Conservation (phyloP, 1,140 invertebrate genomes). For the Gonatopus flavifemur region DNA sequence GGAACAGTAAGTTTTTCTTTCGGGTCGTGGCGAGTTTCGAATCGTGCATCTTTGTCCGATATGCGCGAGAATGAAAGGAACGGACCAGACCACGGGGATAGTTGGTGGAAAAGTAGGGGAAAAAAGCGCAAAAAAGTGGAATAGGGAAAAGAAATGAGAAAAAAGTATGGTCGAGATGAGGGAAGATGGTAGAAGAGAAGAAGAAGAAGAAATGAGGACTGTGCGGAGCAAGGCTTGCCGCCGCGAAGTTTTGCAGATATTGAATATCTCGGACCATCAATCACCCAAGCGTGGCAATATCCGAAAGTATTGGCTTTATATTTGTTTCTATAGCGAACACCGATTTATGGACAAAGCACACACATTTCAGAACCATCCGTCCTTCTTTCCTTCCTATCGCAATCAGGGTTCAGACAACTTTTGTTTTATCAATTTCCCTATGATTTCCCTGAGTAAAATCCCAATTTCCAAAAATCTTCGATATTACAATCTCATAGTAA, state of each 20-base stretch:
- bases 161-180: neutral
- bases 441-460: too few species aligned
- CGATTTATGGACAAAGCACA: conserved; percentile 47
- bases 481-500: too few species aligned
- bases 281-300: conserved; percentile 47
- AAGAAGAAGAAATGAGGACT: conserved; percentile 6
- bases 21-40: too few species aligned
- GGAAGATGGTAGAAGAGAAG: neutral
- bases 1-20: too few species aligned
- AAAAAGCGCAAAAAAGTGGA: neutral
- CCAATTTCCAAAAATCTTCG: too few species aligned
- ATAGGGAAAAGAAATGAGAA: neutral
- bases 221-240: conserved; percentile 10
- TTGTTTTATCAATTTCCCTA: too few species aligned
- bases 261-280: conserved; percentile 56
- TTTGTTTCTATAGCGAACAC: conserved; percentile 47
- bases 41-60: conserved; percentile 1
- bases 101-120: neutral
- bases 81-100: too few species aligned
- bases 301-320: conserved; percentile 52
- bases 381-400: conserved; percentile 2
- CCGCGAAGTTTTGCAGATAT: conserved; percentile 49
- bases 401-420: neutral
- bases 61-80: neutral
- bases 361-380: too few species aligned